Base-by-base conservation (phyloP, 2,113 vertebrate genomes). In the Archilochus colubris region DNA sequence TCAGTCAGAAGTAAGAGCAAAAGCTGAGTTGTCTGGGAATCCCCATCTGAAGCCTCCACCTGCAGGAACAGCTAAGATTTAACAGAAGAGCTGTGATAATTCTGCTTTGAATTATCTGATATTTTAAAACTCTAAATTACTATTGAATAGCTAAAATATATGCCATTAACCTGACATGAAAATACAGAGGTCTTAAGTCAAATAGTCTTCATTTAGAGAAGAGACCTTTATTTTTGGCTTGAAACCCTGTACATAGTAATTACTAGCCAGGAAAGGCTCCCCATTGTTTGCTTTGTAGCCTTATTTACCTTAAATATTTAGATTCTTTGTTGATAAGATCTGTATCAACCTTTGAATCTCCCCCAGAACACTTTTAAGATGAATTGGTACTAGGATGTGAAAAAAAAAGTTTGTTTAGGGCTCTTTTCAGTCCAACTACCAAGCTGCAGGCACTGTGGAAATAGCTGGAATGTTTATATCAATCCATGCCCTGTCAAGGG, bases 341-440 rank as follows among this genome's bases (percentile, higher is more conserved):
- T 59, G 3, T 79, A 69, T 67, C 74, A 87, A 69, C 33, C 48
- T 92, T 31, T 74, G 51, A 90, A 55, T 89, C 54, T 89, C 74
- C 54, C 78, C 33, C 43, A 80, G 46, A 27, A 82, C 22, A 31
- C 40, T 36, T 82, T 89, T 69, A 73, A 82, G 87, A 85, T 17
- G 54, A 85, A 20, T 16, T 8, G 2, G 58, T 87, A 23, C 27
- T 73, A 59, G 48, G 82, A 89, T 33, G 28, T 7, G 27, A 94
- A 97, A 48, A 63, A 63, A 88, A 73, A 79, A 67, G 28, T 91
- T 88, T 89, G 18, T 80, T 94, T 70, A 83, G 89, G 82, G 25
- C 48, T 94, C 55, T 74, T 33, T 88, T 91, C 48, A 86, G 44
- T 22, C 15, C 51, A 85, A 4, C 43, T 78, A 21, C 67, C 61